Conservation (phyloP, 2,888 invertebrate species). For the Brenthis hecate region DNA sequence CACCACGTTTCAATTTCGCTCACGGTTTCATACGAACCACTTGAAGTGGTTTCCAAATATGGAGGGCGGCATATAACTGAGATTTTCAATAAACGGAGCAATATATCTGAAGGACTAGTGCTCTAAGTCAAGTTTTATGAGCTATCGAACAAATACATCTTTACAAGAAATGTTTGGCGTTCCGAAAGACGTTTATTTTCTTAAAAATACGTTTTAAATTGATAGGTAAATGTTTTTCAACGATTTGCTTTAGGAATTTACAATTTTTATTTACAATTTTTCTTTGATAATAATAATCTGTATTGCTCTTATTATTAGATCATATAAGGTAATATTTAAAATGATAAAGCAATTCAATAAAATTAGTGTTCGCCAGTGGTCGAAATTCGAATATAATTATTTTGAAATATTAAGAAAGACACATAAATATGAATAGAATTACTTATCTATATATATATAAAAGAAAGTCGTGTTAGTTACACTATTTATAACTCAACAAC, state of each 20-base stretch:
- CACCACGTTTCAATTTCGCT: constrained; percentile 49
- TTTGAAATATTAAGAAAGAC: no score
- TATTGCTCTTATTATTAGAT: no score
- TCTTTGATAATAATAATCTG: no score
- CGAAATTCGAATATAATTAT: no score
- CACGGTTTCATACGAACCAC: constrained; percentile 52
- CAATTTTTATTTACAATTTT: no score
- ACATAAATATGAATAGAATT: no score
- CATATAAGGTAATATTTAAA: no score
- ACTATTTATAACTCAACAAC: no score
- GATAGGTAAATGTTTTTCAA: neutral
- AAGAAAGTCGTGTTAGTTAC: no score
- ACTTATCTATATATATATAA: no score
- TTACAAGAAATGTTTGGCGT: constrained; percentile 16
- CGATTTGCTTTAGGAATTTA: neutral
- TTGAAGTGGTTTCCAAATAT: constrained; percentile 64
- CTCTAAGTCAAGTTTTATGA: constrained; percentile 71
- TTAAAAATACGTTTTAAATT: constrained; percentile 5
- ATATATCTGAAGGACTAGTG: constrained; percentile 60
- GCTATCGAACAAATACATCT: constrained; percentile 42
- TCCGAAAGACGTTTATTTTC: neutral
- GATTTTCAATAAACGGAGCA: constrained; percentile 65
- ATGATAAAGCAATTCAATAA: no score
- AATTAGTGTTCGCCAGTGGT: no score
- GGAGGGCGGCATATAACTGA: constrained; percentile 57